These are phyloP conservation scores for Pterocles gutturalis DNA, from an alignment of 2,113 vertebrate genomes.

Conservation along the genomic window DNA sequence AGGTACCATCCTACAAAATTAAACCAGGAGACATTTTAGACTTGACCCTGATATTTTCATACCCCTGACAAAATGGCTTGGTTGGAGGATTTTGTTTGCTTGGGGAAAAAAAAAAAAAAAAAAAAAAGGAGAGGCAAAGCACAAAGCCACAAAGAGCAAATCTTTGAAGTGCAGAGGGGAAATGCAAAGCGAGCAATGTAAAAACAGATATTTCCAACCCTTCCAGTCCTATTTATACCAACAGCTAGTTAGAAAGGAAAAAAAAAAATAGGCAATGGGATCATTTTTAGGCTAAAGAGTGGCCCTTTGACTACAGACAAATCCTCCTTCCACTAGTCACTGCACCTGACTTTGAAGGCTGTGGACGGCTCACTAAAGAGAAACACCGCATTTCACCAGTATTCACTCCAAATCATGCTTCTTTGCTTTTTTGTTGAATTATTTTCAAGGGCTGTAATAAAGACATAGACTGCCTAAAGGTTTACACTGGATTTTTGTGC, in stretches of 20 bases:
- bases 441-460: slow-evolving; percentile 27
- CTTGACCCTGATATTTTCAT: neutral
- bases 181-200: neutral
- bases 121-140: neutral
- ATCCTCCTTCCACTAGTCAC: neutral
- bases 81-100: neutral
- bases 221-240: neutral
- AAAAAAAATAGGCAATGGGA: neutral
- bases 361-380: neutral
- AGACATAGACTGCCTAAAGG: slow-evolving; percentile 2
- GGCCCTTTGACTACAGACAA: neutral
- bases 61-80: neutral
- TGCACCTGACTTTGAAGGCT: neutral
- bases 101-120: no score
- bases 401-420: neutral
- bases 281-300: slow-evolving; percentile 5
- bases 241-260: neutral
- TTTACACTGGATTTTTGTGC: neutral
- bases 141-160: neutral
- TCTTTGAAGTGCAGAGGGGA: neutral
- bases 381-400: neutral
- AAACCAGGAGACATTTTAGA: neutral
- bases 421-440: neutral
- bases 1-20: neutral
- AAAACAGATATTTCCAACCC: neutral